phyloP scores from a whole-genome alignment of 2,888 invertebrate species.

The Daptonema setosum region DNA sequence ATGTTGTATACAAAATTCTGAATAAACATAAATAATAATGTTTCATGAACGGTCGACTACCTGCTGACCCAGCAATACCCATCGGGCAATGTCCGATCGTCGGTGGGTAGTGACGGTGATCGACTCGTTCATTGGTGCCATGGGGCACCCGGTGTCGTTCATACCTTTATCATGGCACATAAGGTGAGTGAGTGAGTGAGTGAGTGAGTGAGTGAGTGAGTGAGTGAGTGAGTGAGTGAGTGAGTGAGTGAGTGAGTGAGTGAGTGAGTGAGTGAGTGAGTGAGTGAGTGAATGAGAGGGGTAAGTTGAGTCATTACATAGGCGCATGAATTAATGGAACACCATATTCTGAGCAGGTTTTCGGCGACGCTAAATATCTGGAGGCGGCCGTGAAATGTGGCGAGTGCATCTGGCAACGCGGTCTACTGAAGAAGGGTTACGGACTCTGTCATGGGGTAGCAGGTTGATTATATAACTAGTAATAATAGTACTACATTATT shows the following conservation, averaged over 20 bases:
- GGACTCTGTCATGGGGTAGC: conserved; percentile 68
- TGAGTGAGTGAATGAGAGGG: no score
- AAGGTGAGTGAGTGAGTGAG: conserved; percentile 10
- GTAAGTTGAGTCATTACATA: no score
- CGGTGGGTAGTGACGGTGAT: conserved; percentile 45
- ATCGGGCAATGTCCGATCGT: conserved; percentile 48
- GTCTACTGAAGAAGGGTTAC: conserved; percentile 57
- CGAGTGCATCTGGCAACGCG: conserved; percentile 57
- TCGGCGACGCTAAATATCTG: conserved; percentile 45
- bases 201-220: not conserved
- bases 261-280: not conserved
- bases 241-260: not conserved
- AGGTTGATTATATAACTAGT: no score
- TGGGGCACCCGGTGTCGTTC: conserved; percentile 66
- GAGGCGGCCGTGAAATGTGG: conserved; percentile 47
- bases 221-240: not conserved
- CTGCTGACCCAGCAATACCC: conserved; percentile 29
- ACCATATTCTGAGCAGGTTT: conserved; percentile 36
- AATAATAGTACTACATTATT: no score
- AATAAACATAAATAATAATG: no score
- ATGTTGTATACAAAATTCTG: no score
- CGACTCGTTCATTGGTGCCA: conserved; percentile 76
- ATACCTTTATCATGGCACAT: conserved; percentile 36
- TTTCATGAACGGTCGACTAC: no score
- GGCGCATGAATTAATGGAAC: not conserved